phyloP scores from a whole-genome alignment of 2,113 vertebrate species.

The Oncorhynchus masou region DNA sequence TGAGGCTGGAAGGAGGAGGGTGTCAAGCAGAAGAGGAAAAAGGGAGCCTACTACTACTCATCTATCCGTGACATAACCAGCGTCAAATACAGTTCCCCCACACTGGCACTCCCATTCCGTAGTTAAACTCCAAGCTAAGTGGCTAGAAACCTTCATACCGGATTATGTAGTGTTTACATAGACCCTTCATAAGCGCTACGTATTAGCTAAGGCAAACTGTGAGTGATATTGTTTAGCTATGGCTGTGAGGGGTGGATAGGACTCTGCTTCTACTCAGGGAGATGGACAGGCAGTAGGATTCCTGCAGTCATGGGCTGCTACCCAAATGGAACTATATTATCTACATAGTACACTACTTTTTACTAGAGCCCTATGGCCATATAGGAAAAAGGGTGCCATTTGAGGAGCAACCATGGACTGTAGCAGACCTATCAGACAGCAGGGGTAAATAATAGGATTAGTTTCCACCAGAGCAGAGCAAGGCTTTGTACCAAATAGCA shows the following conservation, averaged over 20 bases:
- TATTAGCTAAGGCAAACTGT: background rate
- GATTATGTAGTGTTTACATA: background rate
- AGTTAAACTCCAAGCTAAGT: background rate
- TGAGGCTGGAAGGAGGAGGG: no score
- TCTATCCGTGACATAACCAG: background rate
- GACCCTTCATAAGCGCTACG: no score
- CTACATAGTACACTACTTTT: no score
- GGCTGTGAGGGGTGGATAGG: background rate
- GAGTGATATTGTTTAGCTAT: background rate
- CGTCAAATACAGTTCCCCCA: no score
- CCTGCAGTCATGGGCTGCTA: background rate
- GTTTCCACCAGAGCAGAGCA: background rate
- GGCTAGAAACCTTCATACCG: background rate
- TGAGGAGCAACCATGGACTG: background rate
- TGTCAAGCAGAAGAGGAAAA: no score
- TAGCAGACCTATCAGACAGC: background rate
- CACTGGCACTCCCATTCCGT: background rate
- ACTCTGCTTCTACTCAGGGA: background rate
- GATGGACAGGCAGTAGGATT: background rate
- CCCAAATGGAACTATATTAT: background rate
- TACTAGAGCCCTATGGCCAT: no score
- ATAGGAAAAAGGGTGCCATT: no score
- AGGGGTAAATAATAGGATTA: background rate
- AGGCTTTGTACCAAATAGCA: no score
- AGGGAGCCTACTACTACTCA: background rate